Conservation (phyloP, 2,797 vertebrate species). For the Synaphobranchus kaupii region DNA sequence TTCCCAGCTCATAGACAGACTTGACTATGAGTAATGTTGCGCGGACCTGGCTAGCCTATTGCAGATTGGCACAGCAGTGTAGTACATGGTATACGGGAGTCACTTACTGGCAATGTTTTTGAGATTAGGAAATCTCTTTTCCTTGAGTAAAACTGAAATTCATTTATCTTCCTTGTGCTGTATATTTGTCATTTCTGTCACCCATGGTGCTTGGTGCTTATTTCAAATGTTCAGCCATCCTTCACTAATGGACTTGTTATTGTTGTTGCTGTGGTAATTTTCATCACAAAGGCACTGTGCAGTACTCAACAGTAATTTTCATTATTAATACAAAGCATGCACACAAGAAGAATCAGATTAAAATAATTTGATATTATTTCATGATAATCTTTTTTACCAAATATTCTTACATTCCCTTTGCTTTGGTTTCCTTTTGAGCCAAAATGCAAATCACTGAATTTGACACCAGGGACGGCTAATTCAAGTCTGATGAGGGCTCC, state of each 20-base stretch:
- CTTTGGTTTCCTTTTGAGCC: constrained; percentile 22
- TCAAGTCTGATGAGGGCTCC: background rate
- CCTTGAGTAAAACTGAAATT: constrained; percentile 25
- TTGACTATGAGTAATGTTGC: background rate
- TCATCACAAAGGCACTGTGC: constrained; percentile 46
- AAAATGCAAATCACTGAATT: background rate
- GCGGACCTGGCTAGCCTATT: background rate
- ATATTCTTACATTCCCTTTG: constrained; percentile 16
- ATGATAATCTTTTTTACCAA: background rate
- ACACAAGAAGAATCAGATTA: constrained; percentile 44
- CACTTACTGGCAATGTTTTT: constrained; percentile 23
- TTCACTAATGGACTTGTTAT: constrained; percentile 50
- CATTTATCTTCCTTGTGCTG: constrained; percentile 41
- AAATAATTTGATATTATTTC: constrained; percentile 34
- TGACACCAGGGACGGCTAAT: background rate
- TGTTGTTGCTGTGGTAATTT: constrained; percentile 49
- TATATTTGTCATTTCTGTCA: constrained; percentile 44
- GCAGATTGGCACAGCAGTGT: background rate
- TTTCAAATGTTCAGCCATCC: constrained; percentile 45
- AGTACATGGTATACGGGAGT: background rate
- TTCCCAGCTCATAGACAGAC: background rate
- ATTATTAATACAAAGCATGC: constrained; percentile 45
- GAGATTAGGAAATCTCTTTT: constrained; percentile 43
- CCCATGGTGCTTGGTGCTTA: constrained; percentile 39
- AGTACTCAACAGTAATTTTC: constrained; percentile 42